Base-by-base conservation (phyloP, 2,113 vertebrate genomes). In the Cryptotis parvus region DNA sequence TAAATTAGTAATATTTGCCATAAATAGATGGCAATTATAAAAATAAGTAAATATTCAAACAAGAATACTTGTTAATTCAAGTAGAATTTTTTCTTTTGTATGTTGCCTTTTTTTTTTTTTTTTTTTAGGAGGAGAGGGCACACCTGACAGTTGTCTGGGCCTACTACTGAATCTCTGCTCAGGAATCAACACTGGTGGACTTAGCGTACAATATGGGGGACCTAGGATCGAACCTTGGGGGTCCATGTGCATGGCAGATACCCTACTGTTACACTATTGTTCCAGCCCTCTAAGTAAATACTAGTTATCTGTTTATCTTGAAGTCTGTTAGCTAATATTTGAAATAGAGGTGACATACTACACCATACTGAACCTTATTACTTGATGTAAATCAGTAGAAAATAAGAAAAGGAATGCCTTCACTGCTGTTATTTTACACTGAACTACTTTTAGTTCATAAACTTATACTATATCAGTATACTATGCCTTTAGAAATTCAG, bases 1-100 rank as follows among this genome's bases (percentile, higher is more conserved):
- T 24, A 91, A 96, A 33, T 31, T 39, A 74, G 8, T 31, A 65
- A 2, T 81, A 43, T 82, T 89, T 85, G 24, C 43, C n/a, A 33
- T 77, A 43, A 74, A 69, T 35, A 92, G 31, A 39, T 55, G 27
- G 27, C n/a, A 82, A 6, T 75, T 91, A 3, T 89, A 86, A 74
- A 89, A 41, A 82, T 52, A 80, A 82, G 86, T 84, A 52, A n/a
- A 76, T 88, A 37, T 63, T 26, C 43, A 84, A 73, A 20, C 35
- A 93, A 80, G 63, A 65, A 86, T 4, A 6, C 33, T 68, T 77
- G 58, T 74, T 92, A 91, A 65, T 93, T 35, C 43, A 65, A 81
- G 55, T 88, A 37, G 24, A 68, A 84, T 49, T 49, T 49, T 49
- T 49, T 49, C 45, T 49, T 49, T 49, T 14, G 10, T 49, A 10